Percentiles rank a stretch among this genome's conserved stretches.
Evolutionary conservation across 2,797 vertebrate genomes (phyloP).

Genomic region (Periophthalmus magnuspinnatus): DNA sequence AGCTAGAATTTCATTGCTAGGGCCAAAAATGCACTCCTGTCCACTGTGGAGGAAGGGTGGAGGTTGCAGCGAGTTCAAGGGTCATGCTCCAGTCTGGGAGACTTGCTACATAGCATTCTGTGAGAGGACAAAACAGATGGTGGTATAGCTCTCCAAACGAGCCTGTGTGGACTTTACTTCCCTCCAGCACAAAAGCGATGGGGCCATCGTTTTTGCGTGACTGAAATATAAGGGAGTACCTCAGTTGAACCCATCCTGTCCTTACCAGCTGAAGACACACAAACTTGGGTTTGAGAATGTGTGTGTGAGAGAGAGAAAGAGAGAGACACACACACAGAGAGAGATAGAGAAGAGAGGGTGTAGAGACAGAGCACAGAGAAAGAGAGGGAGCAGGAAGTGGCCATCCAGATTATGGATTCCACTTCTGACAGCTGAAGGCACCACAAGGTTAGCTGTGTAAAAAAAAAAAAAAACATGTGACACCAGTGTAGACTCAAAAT

Average conservation of each 20-base stretch:
- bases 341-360: constrained; percentile 20
- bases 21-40: constrained; percentile 31
- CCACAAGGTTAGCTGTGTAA: constrained; percentile 49
- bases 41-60: constrained; percentile 46
- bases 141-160: constrained; percentile 24
- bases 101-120: constrained; percentile 70
- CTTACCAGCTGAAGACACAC: constrained; percentile 52
- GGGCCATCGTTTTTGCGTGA: constrained; percentile 60
- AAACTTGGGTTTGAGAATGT: constrained; percentile 43
- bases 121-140: constrained; percentile 80
- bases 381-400: constrained; percentile 65
- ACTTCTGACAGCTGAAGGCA: constrained; percentile 63
- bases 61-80: constrained; percentile 53
- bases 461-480: constrained; percentile 47
- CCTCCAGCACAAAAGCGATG: constrained; percentile 64
- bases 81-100: constrained; percentile 71
- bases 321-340: constrained; percentile 37
- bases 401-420: constrained; percentile 60
- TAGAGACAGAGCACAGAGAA: background rate
- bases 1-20: constrained; percentile 7
- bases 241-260: constrained; percentile 61
- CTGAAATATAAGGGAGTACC: constrained; percentile 64
- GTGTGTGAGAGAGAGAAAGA: background rate
- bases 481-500: constrained; percentile 31
- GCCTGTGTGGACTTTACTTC: constrained; percentile 19